A percentile compares a stretch with the other conserved stretches of the same genome.
These are phyloP conservation scores for Villa cingulata DNA, from an alignment of 2,888 invertebrate genomes.

Conservation along the genomic window DNA sequence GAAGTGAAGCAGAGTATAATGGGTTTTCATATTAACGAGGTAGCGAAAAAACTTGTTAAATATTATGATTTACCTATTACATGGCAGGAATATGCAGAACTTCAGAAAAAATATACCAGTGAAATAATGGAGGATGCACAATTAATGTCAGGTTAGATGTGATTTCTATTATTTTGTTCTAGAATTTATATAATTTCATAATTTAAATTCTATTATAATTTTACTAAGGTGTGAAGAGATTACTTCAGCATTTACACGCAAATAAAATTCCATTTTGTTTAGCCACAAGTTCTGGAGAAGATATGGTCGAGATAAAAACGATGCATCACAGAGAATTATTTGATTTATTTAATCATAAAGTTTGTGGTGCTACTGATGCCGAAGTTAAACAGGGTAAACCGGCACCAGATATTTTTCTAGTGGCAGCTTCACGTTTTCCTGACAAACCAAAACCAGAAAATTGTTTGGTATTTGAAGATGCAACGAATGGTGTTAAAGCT, in stretches of 20 bases:
- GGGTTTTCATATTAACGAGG: constrained; percentile 53
- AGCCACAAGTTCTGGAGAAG: constrained; percentile 70
- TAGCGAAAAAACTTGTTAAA: constrained; percentile 44
- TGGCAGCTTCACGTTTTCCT: constrained; percentile 59
- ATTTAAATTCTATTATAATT: background rate
- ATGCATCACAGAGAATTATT: constrained; percentile 51
- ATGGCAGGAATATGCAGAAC: constrained; percentile 47
- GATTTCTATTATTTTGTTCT: constrained; percentile 44
- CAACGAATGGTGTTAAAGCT: constrained; percentile 75
- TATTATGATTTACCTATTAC: constrained; percentile 50
- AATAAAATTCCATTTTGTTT: constrained; percentile 72
- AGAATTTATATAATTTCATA: background rate
- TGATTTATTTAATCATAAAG: constrained; percentile 56
- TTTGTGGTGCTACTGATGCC: constrained; percentile 61
- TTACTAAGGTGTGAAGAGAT: constrained; percentile 61
- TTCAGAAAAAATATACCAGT: constrained; percentile 38
- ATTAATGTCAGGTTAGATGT: constrained; percentile 52
- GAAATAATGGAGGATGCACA: constrained; percentile 54
- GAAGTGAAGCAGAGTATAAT: constrained; percentile 59
- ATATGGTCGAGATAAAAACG: constrained; percentile 58
- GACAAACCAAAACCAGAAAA: constrained; percentile 45
- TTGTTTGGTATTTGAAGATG: constrained; percentile 84
- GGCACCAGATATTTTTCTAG: constrained; percentile 72
- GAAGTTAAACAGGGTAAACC: constrained; percentile 82
- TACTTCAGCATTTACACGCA: constrained; percentile 61